Evolutionary conservation across 1,140 invertebrate species (phyloP).

Genomic region (Trachymyrmex cornetzi): DNA sequence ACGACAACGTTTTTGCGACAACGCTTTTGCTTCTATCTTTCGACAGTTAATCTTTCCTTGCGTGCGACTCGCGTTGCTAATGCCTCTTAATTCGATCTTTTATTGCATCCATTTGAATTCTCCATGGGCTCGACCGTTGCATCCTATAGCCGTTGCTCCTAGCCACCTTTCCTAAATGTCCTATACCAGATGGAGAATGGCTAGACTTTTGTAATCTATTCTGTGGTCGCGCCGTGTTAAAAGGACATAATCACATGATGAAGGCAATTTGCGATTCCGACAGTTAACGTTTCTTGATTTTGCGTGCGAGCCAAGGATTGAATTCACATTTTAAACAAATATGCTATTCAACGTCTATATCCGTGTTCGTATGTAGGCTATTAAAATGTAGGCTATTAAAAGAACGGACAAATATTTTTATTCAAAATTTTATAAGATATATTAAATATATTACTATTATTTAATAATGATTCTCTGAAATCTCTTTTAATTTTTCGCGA

Average conservation of each 20-base stretch:
- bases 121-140: background rate
- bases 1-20: background rate
- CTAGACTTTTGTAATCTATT: conserved; percentile 69
- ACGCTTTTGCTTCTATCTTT: background rate
- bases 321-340: background rate
- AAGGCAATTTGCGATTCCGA: conserved; percentile 61
- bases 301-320: conserved; percentile 4
- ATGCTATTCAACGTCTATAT: background rate
- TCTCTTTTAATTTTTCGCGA: background rate
- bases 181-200: conserved; percentile 73
- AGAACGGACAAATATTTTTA: background rate
- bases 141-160: conserved; percentile 29
- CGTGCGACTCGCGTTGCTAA: conserved; percentile 10
- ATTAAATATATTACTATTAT: background rate
- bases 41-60: conserved; percentile 26
- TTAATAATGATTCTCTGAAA: background rate
- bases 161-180: conserved; percentile 49
- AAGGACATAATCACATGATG: conserved; percentile 68
- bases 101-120: conserved; percentile 50
- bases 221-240: conserved; percentile 65
- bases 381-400: background rate
- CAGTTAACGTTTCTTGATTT: conserved; percentile 37
- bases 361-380: background rate
- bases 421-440: background rate
- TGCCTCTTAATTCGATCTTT: conserved; percentile 51